These are phyloP conservation scores for Lepidocolaptes lacrymiger DNA, from an alignment of 2,797 vertebrate genomes.

Conservation along the genomic window DNA sequence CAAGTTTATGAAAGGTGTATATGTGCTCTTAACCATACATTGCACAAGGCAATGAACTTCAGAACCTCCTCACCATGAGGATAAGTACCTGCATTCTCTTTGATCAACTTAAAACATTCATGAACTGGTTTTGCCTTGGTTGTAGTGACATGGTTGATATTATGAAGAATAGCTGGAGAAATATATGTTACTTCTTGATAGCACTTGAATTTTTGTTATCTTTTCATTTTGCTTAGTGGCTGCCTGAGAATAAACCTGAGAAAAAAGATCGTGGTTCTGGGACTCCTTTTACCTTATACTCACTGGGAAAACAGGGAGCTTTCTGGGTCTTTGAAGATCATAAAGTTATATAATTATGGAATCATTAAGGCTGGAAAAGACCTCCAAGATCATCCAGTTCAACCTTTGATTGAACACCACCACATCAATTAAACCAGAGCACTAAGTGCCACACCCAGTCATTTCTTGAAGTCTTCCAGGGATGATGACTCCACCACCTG, in stretches of 20 bases:
- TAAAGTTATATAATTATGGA: neutral
- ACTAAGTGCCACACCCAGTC: neutral
- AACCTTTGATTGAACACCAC: neutral
- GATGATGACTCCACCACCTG: neutral
- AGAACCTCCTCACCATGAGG: neutral
- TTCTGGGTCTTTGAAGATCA: neutral
- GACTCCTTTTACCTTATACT: neutral
- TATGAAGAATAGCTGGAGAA: neutral
- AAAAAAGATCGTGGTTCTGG: neutral
- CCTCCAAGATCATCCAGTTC: neutral
- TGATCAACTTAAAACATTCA: neutral
- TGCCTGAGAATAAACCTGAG: neutral
- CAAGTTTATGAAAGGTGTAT: neutral
- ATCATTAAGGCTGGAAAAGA: neutral
- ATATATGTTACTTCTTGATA: neutral
- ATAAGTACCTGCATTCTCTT: neutral
- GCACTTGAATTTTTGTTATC: neutral
- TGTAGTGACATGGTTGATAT: neutral
- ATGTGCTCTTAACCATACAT: neutral
- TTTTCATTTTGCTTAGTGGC: neutral
- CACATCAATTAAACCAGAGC: neutral
- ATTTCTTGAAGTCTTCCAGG: neutral
- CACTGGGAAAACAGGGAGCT: neutral
- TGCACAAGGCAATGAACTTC: neutral
- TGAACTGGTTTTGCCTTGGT: neutral